Evolutionary conservation across 2,113 vertebrate genomes (phyloP).

Genomic region (Xenopus tropicalis): UCB_Xtro_10.0 CM004445.2:77730001-77730500

Average conservation of each 20-base stretch:
- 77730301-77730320: conserved; percentile 86
- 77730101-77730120: no score
- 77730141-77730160: no score
- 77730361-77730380: conserved; percentile 94
- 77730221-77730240: no score
- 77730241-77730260: neutral
- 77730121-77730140: no score
- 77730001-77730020: no score
- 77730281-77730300: conserved; percentile 90
- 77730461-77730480: conserved; percentile 89
- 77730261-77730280: conserved; percentile 60
- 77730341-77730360: conserved; percentile 82
- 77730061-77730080: no score
- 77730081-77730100: no score
- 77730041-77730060: no score
- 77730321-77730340: conserved; percentile 99
- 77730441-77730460: conserved; percentile 94
- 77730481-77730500: conserved; percentile 97
- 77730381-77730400: conserved; percentile 92
- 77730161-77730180: no score
- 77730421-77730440: conserved; percentile 94
- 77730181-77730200: no score
- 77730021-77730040: no score
- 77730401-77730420: conserved; percentile 92
- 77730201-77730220: no score